Evolutionary conservation across 2,888 invertebrate species (phyloP).

Genomic region (Caradrina clavipalpis): DNA sequence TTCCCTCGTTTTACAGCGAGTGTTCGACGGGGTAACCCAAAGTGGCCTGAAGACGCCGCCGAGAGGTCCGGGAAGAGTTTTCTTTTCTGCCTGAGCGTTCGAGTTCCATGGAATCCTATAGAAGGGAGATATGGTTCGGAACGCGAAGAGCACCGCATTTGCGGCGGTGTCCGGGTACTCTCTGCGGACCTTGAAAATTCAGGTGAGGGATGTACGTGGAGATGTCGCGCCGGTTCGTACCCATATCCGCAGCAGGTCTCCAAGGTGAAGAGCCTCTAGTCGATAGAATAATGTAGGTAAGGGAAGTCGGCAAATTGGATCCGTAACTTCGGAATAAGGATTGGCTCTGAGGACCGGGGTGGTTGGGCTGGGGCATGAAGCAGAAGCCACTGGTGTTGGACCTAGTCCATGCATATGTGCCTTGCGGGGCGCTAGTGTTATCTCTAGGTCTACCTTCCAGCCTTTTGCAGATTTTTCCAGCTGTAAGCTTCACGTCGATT

Average conservation of each 20-base stretch:
- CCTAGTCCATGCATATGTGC: constrained; percentile 42
- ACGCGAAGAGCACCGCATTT: constrained; percentile 77
- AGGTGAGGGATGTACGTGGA: constrained; percentile 77
- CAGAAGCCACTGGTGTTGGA: constrained; percentile 65
- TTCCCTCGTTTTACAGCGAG: constrained; percentile 73
- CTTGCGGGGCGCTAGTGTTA: constrained; percentile 62
- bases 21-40: constrained; percentile 79
- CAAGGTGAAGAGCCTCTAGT: constrained; percentile 79
- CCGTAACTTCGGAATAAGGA: constrained; percentile 93
- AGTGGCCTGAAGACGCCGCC: constrained; percentile 81
- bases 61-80: constrained; percentile 83
- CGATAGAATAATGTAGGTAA: constrained; percentile 92
- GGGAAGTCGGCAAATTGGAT: constrained; percentile 93
- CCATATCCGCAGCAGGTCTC: constrained; percentile 95
- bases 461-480: constrained; percentile 69
- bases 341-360: constrained; percentile 94
- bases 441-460: constrained; percentile 66
- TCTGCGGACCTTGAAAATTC: constrained; percentile 80
- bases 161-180: constrained; percentile 75
- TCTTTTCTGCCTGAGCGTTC: constrained; percentile 78
- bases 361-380: constrained; percentile 89
- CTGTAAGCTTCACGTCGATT: constrained; percentile 51
- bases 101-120: constrained; percentile 86
- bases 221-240: constrained; percentile 89
- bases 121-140: constrained; percentile 89